phyloP scores from a whole-genome alignment of 2,888 invertebrate species.

The Lasioglossum marginatum region DNA sequence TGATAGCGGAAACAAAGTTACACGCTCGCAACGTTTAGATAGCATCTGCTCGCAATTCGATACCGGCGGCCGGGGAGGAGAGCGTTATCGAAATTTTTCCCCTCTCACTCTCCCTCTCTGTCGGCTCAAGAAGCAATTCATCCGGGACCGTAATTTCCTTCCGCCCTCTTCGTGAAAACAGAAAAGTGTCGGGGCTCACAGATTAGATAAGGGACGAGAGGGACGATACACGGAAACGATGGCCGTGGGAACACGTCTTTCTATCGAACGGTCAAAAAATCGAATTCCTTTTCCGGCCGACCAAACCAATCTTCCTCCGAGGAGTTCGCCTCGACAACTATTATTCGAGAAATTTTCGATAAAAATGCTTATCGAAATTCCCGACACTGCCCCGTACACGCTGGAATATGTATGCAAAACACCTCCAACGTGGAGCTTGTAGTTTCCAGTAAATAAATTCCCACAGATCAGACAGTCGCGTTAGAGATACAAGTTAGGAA shows the following conservation, averaged over 20 bases:
- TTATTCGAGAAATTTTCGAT: neutral
- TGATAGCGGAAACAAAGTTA: slow-evolving; percentile 9
- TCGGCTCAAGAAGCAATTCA: neutral
- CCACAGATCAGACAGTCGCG: neutral
- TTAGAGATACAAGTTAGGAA: neutral
- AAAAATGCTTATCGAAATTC: slow-evolving; percentile 2
- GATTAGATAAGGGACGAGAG: neutral
- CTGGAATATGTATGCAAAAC: neutral
- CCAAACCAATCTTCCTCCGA: slow-evolving; percentile 49
- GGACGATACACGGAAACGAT: neutral
- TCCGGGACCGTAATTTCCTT: neutral
- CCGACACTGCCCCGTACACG: neutral
- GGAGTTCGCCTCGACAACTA: neutral
- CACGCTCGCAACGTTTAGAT: neutral
- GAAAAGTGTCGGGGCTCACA: neutral
- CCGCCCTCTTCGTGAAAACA: neutral
- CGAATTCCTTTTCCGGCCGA: slow-evolving; percentile 7
- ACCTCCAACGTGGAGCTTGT: neutral
- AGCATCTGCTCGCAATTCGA: neutral
- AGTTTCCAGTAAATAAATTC: neutral
- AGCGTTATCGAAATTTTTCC: neutral
- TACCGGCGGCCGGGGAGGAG: neutral
- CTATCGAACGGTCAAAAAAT: slow-evolving; percentile 1
- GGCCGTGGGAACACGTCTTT: neutral
- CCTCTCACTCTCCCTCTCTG: neutral